Percentiles rank a stretch among this genome's conserved stretches.
Evolutionary conservation across 1,140 invertebrate species (phyloP).

Genomic region (Zaprionus lachaisei): DNA sequence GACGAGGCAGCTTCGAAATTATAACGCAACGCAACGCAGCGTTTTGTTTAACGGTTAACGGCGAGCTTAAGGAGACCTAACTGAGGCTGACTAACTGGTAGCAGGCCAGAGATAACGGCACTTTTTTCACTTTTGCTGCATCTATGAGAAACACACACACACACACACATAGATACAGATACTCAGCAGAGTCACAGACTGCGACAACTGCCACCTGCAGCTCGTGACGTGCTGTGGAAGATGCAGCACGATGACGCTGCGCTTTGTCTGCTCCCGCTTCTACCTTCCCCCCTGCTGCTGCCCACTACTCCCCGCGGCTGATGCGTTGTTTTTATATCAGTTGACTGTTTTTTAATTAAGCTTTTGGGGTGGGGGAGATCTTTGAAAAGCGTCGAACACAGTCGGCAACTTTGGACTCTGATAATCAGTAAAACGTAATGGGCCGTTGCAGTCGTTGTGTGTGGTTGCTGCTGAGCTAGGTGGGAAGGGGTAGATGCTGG

Average conservation of each 20-base stretch:
- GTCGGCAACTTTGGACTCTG: slow-evolving; percentile 47
- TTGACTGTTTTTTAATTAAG: slow-evolving; percentile 71
- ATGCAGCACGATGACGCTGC: slow-evolving; percentile 59
- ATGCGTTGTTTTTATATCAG: slow-evolving; percentile 39
- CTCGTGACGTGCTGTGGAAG: slow-evolving; percentile 25
- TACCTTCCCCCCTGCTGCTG: neutral
- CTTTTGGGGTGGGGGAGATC: slow-evolving; percentile 34
- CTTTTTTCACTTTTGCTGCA: slow-evolving; percentile 74
- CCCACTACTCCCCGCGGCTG: neutral
- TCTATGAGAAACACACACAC: slow-evolving; percentile 53
- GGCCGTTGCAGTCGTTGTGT: slow-evolving; percentile 38
- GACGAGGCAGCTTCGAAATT: slow-evolving; percentile 41
- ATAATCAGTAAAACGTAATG: slow-evolving; percentile 56
- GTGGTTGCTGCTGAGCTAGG: neutral
- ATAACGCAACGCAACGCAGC: slow-evolving; percentile 59
- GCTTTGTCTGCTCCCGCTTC: slow-evolving; percentile 28
- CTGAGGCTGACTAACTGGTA: neutral
- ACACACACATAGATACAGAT: slow-evolving; percentile 41
- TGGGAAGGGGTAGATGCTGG: neutral
- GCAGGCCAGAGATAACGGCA: slow-evolving; percentile 52
- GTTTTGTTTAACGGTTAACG: slow-evolving; percentile 73
- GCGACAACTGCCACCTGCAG: slow-evolving; percentile 58
- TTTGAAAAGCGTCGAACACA: slow-evolving; percentile 24
- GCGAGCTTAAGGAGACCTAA: slow-evolving; percentile 44
- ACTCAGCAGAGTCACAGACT: neutral